phyloP scores from a whole-genome alignment of 2,113 vertebrate species.

The Bettongia penicillata region DNA sequence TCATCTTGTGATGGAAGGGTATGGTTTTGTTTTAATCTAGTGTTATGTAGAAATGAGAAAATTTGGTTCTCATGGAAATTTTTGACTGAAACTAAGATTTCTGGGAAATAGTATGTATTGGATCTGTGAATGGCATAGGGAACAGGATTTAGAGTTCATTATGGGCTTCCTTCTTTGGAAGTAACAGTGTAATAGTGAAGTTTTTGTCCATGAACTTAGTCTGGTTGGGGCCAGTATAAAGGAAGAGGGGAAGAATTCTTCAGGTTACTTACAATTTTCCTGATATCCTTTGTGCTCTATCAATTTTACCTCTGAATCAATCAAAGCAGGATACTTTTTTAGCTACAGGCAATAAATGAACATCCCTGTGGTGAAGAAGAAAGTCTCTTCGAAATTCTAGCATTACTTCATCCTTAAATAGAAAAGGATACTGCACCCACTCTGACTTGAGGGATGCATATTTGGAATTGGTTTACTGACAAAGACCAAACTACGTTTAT shows the following conservation, averaged over 20 bases:
- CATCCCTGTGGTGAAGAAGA: not conserved
- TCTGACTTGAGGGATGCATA: not conserved
- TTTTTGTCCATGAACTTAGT: not conserved
- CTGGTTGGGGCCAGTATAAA: too few species aligned
- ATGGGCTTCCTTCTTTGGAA: not conserved
- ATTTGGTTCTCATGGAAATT: constrained; percentile 1
- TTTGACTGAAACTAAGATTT: constrained; percentile 9
- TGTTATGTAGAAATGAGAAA: constrained; percentile 31
- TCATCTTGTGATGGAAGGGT: not conserved
- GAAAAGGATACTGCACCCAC: not conserved
- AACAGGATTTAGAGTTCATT: too few species aligned
- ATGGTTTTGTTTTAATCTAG: not conserved
- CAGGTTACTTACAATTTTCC: not conserved
- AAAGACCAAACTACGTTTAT: not conserved
- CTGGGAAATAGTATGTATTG: not conserved
- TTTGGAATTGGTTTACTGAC: not conserved
- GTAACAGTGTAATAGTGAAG: not conserved
- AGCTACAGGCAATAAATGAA: not conserved
- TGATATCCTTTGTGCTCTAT: not conserved
- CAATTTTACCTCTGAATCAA: not conserved
- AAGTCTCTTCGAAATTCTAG: not conserved
- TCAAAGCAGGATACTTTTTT: not conserved
- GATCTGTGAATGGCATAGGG: not conserved
- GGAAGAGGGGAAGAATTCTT: not conserved
- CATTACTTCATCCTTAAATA: not conserved